Percentiles rank a stretch among this genome's conserved stretches.
phyloP scores from a whole-genome alignment of 2,888 invertebrate genomes.

The Nyleta sp. region DNA sequence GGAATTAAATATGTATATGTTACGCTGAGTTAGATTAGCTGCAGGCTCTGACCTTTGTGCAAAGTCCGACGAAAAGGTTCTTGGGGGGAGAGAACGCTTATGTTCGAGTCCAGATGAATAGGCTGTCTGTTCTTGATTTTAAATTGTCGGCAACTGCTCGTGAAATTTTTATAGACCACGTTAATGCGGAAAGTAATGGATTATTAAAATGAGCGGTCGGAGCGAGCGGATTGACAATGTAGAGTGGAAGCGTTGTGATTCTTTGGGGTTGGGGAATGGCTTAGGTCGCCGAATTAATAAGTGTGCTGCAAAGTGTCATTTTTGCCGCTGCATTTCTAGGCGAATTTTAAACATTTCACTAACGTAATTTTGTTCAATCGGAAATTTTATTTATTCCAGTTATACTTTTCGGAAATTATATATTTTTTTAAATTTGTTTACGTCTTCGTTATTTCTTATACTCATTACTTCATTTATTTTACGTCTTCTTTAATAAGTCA shows the following conservation, averaged over 20 bases:
- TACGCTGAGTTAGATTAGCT: constrained; percentile 39
- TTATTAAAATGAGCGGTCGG: constrained; percentile 15
- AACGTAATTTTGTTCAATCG: too few relatives aligned
- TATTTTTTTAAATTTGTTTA: too few relatives aligned
- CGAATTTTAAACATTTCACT: too few relatives aligned
- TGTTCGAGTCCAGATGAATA: constrained; percentile 25
- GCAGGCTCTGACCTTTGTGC: constrained; percentile 25
- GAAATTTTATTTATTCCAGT: too few relatives aligned
- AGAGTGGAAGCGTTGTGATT: constrained; percentile 1
- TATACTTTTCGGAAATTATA: too few relatives aligned
- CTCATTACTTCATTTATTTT: too few relatives aligned
- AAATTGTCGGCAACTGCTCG: constrained; percentile 39
- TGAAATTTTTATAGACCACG: constrained; percentile 31
- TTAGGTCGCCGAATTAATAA: too few relatives aligned
- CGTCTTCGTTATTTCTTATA: too few relatives aligned
- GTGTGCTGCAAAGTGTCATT: too few relatives aligned
- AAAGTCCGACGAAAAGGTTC: constrained; percentile 26
- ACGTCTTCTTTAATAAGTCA: too few relatives aligned
- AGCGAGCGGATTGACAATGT: constrained; percentile 2
- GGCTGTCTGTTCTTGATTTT: constrained; percentile 26
- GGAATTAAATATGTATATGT: constrained; percentile 38
- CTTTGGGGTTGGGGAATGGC: neutral
- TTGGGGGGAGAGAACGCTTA: constrained; percentile 19
- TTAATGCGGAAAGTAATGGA: constrained; percentile 20
- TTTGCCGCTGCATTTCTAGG: too few relatives aligned